Evolutionary conservation across 1,140 invertebrate species (phyloP), one percentile per base, ranked within the genome.

Genomic region (Atopsyche davidsoni): DNA sequence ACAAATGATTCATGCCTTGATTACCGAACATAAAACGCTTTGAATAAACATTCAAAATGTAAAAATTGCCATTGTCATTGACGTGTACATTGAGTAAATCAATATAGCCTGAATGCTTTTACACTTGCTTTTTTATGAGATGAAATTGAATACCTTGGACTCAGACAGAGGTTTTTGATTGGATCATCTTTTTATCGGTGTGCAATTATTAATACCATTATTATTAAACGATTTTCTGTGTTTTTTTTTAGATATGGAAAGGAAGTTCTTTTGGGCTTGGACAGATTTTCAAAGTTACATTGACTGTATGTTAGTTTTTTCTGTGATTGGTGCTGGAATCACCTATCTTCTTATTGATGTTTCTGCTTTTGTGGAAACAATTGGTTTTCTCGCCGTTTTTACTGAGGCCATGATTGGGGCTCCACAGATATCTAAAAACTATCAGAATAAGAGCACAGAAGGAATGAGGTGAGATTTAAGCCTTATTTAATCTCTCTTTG

Each of bases 221-320:
- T n/a, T n/a, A n/a, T n/a, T n/a, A n/a, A n/a, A n/a, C n/a, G n/a
- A n/a, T n/a, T n/a, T n/a, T n/a, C n/a, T n/a, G n/a, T n/a, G n/a
- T n/a, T n/a, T n/a, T 63, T 72, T 65, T 66, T 62, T 74, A 94
- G 91, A 95, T 81, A 87, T 94, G 70, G 87, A 94, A 64, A 75
- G 78, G 60, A 84, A 83, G 62, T 87, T 89, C 73, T 99, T 99
- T 79, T 99, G 96, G 96, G 87, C 90, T 64, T 99, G 96, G 96
- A 96, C 93, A 49, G 94, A 98, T 72, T 96, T 98, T 66, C 84
- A 89, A 65, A 97, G 93, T 35, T 99, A 98, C 63, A 62, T 98
- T 51, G 87, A 97, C 64, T 98, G 93, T 65, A 85, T 96, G 74
- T 68, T 89, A 38, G 75, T 88, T 1, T 95, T 99, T 69, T 86